These are phyloP conservation scores for Nyctereutes procyonoides DNA, from an alignment of 2,113 vertebrate species.

Conservation along the genomic window DNA sequence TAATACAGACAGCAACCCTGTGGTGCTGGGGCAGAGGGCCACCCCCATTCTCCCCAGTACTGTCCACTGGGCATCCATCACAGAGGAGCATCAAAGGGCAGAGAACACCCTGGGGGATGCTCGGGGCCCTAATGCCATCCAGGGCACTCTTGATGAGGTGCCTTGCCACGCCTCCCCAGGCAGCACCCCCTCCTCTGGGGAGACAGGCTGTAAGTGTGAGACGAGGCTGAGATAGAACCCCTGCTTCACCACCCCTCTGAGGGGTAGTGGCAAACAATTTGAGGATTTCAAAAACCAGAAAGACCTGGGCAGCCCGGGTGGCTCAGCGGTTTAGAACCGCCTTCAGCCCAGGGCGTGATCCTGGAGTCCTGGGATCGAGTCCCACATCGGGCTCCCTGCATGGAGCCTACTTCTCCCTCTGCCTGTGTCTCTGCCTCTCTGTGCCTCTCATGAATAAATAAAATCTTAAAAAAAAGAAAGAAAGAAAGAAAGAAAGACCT, in stretches of 20 bases:
- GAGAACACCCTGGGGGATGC: not conserved
- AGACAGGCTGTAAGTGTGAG: not conserved
- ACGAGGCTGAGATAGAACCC: not conserved
- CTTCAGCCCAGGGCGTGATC: too few species aligned
- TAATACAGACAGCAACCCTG: not conserved
- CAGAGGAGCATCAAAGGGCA: rapidly evolving
- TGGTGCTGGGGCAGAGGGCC: not conserved
- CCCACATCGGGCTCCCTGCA: too few species aligned
- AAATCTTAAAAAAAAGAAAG: too few species aligned
- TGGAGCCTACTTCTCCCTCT: too few species aligned
- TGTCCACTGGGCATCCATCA: not conserved
- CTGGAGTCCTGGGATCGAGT: too few species aligned
- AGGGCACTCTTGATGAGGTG: not conserved
- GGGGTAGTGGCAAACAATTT: too few species aligned
- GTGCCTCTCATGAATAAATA: too few species aligned
- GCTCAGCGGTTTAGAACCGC: too few species aligned
- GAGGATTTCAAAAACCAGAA: not conserved
- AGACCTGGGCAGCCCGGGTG: too few species aligned
- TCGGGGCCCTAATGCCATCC: not conserved
- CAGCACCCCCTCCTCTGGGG: not conserved
- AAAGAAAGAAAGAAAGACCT: not conserved
- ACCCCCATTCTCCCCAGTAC: rapidly evolving
- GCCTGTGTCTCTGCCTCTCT: too few species aligned
- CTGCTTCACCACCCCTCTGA: not conserved
- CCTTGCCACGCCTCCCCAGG: not conserved